Percentiles rank a stretch among this genome's conserved stretches.
These are phyloP conservation scores for Pteria penguin DNA, from an alignment of 2,888 invertebrate genomes.

Conservation along the genomic window DNA sequence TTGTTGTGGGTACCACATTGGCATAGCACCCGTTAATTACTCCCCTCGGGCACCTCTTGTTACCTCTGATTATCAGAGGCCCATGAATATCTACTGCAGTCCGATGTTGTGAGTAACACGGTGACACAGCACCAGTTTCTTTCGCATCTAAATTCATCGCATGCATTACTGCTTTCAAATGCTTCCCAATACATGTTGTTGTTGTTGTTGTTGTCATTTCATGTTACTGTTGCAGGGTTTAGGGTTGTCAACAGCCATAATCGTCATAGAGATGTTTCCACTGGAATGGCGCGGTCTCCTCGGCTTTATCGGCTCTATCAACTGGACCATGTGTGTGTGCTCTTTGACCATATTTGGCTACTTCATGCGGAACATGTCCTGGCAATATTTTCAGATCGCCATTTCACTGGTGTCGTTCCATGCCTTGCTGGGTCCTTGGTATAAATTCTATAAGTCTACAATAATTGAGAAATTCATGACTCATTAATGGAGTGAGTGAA, in stretches of 20 bases:
- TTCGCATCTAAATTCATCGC: no score
- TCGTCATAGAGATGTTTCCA: conserved; percentile 59
- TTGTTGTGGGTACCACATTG: no score
- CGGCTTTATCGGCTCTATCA: conserved; percentile 48
- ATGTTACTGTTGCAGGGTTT: conserved; percentile 50
- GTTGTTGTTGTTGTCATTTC: neutral
- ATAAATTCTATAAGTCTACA: neutral
- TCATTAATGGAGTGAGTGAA: neutral
- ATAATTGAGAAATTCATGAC: neutral
- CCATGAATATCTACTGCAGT: no score
- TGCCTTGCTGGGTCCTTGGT: conserved; percentile 32
- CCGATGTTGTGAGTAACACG: no score
- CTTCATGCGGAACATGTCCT: conserved; percentile 53
- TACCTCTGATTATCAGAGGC: no score
- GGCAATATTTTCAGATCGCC: conserved; percentile 61
- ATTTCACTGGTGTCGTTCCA: conserved; percentile 9
- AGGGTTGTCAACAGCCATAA: conserved; percentile 51
- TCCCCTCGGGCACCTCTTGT: no score
- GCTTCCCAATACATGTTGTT: neutral
- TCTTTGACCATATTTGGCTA: conserved; percentile 57
- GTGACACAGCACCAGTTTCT: no score
- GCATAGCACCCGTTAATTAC: no score
- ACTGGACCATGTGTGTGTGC: conserved; percentile 56
- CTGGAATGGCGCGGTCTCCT: conserved; percentile 46
- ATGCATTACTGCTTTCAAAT: neutral